Conservation (phyloP, 2,113 vertebrate genomes). For the Ptyas mucosa region DNA sequence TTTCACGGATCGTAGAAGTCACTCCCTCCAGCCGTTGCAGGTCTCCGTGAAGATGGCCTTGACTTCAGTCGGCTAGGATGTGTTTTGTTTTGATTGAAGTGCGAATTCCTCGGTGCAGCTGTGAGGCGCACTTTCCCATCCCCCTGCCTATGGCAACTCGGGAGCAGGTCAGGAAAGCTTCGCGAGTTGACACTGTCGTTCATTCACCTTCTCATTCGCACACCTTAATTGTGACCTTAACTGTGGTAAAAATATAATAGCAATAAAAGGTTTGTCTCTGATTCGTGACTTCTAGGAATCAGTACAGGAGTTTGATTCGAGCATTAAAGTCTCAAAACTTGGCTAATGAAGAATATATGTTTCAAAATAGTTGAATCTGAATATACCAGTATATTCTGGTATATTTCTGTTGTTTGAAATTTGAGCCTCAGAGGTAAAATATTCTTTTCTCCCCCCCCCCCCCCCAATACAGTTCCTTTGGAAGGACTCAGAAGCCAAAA, state of each 20-base stretch:
- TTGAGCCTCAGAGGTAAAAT: neutral
- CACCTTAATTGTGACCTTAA: neutral
- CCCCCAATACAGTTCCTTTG: constrained; percentile 79
- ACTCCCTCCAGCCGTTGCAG: too few relatives aligned
- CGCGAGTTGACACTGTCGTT: neutral
- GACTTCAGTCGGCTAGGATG: too few relatives aligned
- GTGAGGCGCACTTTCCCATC: too few relatives aligned
- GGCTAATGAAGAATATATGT: neutral
- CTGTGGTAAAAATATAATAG: neutral
- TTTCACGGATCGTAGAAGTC: too few relatives aligned
- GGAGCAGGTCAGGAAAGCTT: too few relatives aligned
- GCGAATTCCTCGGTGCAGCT: too few relatives aligned
- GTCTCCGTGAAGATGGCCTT: too few relatives aligned
- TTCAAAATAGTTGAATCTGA: neutral
- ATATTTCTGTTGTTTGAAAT: neutral
- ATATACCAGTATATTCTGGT: neutral
- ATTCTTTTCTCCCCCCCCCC: constrained; percentile 24
- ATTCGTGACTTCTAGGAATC: neutral
- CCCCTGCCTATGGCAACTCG: too few relatives aligned
- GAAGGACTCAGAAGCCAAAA: constrained; percentile 93
- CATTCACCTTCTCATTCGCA: neutral
- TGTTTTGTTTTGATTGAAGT: too few relatives aligned
- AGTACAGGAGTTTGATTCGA: neutral
- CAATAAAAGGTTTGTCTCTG: neutral
- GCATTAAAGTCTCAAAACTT: too few relatives aligned